Evolutionary conservation across 2,113 vertebrate species (phyloP).

Genomic region (Pseudorasbora parva): DNA sequence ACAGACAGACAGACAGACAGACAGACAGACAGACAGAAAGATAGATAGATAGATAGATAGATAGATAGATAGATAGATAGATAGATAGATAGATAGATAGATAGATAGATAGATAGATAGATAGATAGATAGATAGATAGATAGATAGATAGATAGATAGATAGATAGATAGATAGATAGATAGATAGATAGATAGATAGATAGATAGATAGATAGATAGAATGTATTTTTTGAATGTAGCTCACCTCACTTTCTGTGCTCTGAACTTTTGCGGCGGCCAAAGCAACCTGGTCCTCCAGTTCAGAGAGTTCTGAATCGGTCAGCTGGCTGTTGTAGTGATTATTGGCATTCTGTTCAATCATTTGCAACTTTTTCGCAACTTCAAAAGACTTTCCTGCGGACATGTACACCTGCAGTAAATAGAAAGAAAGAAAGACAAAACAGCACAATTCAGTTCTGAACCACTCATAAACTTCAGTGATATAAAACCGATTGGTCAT

Average conservation of each 20-base stretch:
- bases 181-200: neutral
- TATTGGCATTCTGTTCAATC: constrained; percentile 69
- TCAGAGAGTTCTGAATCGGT: constrained; percentile 85
- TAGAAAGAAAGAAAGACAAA: constrained; percentile 10
- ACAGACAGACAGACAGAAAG: neutral
- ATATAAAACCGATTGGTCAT: neutral
- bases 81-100: neutral
- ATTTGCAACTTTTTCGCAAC: constrained; percentile 68
- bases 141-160: neutral
- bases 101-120: neutral
- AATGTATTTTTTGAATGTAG: neutral
- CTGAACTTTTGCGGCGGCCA: constrained; percentile 78
- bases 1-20: neutral
- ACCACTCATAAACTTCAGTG: neutral
- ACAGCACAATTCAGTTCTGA: neutral
- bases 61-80: neutral
- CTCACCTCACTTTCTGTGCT: constrained; percentile 81
- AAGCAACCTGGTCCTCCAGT: constrained; percentile 87
- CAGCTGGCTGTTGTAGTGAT: constrained; percentile 64
- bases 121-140: neutral
- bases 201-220: neutral
- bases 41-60: neutral
- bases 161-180: neutral
- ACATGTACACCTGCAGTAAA: constrained; percentile 78
- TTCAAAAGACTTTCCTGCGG: constrained; percentile 71